Evolutionary conservation across 1,140 invertebrate genomes (phyloP), one percentile per base, ranked within the genome.

Genomic region (Littorina saxatilis): DNA sequence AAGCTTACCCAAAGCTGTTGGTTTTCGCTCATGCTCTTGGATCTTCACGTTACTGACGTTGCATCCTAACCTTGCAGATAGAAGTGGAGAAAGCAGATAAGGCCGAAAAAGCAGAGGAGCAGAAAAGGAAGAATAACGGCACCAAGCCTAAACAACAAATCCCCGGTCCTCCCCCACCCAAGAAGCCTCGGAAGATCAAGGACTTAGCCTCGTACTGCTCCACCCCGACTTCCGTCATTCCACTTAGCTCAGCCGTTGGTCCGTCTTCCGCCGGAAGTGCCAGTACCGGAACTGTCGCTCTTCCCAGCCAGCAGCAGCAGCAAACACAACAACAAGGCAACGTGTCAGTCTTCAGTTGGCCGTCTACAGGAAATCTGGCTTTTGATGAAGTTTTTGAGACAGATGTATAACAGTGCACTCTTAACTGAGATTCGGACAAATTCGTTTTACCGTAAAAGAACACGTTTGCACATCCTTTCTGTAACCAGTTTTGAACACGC

Each of bases 331-430:
- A 61, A 23, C 7, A 13, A 20, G 29, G 43, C 2, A 27, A 50
- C 43, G 29, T 73, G 2, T 23, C 55, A n/a, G 55, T 39, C 17
- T 78, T 63, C 76, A 78, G 76, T 27, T 63, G 50, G 76, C 76
- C 58, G 9, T 40, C 55, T 17, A 39, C 20, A 13, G 55, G 55
- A 1, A 43, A 43, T 2, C 58, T 78, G 20, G n/a, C 58, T 15
- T 63, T 78, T 27, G 76, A 78, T 17, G 76, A 78, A 17, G n/a
- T 78, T n/a, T 23, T 27, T 20, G 76, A 78, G 66, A 63, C 76
- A 23, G 55, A 78, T 40, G 76, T 78, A 35, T 78, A 58, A 78
- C 39, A 13, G 20, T 11, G 20, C 27, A n/a, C n/a, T n/a, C n/a
- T n/a, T n/a, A n/a, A n/a, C n/a, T n/a, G n/a, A n/a, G n/a, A n/a